Evolutionary conservation across 2,113 vertebrate species (phyloP).

Genomic region (Phasianus colchicus): DNA sequence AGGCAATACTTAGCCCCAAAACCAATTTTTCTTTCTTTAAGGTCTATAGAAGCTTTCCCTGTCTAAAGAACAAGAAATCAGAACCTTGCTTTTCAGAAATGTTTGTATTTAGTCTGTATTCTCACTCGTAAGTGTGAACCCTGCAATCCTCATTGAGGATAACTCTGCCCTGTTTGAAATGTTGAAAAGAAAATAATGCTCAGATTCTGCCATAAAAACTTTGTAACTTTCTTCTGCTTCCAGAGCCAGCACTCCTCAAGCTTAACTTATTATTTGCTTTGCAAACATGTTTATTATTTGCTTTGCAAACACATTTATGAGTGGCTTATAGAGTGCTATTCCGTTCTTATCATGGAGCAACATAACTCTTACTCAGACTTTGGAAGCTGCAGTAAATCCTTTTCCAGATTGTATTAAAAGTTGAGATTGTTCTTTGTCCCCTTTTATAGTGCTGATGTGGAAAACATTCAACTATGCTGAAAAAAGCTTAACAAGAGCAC

Average conservation of each 20-base stretch:
- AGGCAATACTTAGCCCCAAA: neutral
- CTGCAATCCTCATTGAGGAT: neutral
- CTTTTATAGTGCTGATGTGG: neutral
- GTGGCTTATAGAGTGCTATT: neutral
- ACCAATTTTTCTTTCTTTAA: neutral
- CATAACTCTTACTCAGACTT: neutral
- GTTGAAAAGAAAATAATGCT: neutral
- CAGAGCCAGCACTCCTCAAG: neutral
- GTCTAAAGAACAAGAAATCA: neutral
- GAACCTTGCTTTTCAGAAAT: neutral
- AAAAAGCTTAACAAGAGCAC: neutral
- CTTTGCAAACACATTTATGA: neutral
- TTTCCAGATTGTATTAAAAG: neutral
- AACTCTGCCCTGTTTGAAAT: no score
- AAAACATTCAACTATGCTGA: neutral
- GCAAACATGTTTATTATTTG: neutral
- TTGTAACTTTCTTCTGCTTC: neutral
- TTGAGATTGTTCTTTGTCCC: conserved; percentile 21
- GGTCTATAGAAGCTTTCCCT: neutral
- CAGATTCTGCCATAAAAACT: neutral
- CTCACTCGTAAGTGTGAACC: neutral
- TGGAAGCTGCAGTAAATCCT: neutral
- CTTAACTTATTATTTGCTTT: neutral
- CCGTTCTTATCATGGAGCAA: neutral
- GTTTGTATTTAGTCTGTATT: neutral